A percentile compares a stretch with the other conserved stretches of the same genome.
These are phyloP conservation scores for Spilarctia lutea DNA, from an alignment of 2,888 invertebrate species.

Conservation along the genomic window DNA sequence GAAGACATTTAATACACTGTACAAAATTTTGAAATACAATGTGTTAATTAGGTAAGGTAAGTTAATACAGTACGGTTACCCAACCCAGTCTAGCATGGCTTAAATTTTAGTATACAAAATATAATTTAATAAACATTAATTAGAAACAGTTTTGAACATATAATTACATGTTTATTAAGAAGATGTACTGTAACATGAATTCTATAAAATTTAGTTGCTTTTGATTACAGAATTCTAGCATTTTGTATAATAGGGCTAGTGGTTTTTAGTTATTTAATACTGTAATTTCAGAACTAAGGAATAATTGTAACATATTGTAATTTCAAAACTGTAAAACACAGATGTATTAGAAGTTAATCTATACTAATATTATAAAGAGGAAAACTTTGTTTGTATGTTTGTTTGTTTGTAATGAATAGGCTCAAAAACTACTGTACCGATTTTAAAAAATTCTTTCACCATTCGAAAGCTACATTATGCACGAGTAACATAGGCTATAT, in stretches of 20 bases:
- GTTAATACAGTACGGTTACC: not conserved
- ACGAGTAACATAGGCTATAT: too few relatives aligned
- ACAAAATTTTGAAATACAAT: not conserved
- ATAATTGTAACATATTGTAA: too few relatives aligned
- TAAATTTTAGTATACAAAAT: not conserved
- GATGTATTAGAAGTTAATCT: too few relatives aligned
- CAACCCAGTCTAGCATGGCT: not conserved
- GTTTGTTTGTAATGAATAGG: too few relatives aligned
- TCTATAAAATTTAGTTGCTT: not conserved
- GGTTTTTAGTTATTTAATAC: not conserved
- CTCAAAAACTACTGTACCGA: too few relatives aligned
- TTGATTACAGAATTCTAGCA: not conserved
- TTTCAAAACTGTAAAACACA: too few relatives aligned
- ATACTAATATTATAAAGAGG: too few relatives aligned
- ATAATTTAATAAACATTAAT: not conserved
- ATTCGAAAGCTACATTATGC: too few relatives aligned
- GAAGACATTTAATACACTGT: too few relatives aligned
- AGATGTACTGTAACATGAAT: not conserved
- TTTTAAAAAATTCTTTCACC: too few relatives aligned
- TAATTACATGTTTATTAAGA: conserved; percentile 1
- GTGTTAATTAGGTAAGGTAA: not conserved
- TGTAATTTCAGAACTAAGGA: not conserved
- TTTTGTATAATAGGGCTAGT: not conserved
- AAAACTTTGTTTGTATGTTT: too few relatives aligned
- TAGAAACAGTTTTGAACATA: not conserved